Evolutionary conservation across 2,113 vertebrate genomes (phyloP), one percentile per base, ranked within the genome.

Genomic region (Oxyruncus cristatus): DNA sequence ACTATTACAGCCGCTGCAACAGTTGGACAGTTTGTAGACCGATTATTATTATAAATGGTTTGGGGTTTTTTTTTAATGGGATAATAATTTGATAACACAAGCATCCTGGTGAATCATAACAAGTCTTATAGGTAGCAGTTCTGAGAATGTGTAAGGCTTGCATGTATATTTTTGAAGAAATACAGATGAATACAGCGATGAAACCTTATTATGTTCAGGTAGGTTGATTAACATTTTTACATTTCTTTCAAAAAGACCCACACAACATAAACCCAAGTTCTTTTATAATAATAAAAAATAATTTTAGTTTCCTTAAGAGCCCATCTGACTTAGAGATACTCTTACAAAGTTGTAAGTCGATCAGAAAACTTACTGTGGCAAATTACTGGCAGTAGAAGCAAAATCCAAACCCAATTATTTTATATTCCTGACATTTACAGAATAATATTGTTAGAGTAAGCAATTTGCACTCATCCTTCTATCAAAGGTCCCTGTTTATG

Each of bases 11-110:
- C n/a, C 72, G 3, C 24, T 56, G 61, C 49, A 95, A 93, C 82
- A 94, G 79, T 86, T 93, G 92, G 82, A 75, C 44, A 75, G 49
- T 86, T 90, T 92, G 55, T 71, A 86, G 67, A 85, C 18, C 39
- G 42, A 56, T 93, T 93, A 80, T 88, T 95, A 55, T 65, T 85
- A 74, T 73, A 62, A 88, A 94, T 22, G 37, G 5, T 14, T 72
- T 61, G 26, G 4, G 1, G 35, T 2, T 14, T 68, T 55, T 55
- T 88, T 92, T 59, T 27, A 81, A 87, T 62, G 27, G 12, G 26
- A 41, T 86, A 76, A 74, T 70, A 85, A 94, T 93, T 80, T 71
- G 63, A 59, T 71, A 92, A 68, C 44, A 58, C 35, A 80, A 59
- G 27, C 26, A 59, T 66, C 62, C 50, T 42, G 47, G 27, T 47